A percentile compares a stretch with the other conserved stretches of the same genome.
These are phyloP conservation scores for Drosophila monieri DNA, from an alignment of 2,888 invertebrate species.

Conservation along the genomic window DNA sequence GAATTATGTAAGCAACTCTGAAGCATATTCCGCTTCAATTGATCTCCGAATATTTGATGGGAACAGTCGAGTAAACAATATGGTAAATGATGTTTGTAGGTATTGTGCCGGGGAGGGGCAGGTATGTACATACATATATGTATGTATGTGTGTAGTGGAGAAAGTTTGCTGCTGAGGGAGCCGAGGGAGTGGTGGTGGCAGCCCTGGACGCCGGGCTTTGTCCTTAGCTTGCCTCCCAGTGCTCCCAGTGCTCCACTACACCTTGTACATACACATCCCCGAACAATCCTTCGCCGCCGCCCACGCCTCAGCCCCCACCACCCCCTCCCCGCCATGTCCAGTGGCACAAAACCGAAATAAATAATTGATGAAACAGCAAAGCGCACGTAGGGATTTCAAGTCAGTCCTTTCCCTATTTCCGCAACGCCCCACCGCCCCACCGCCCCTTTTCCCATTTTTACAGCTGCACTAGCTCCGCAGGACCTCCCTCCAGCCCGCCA, in stretches of 20 bases:
- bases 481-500: neutral
- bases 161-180: constrained; percentile 8
- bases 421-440: neutral
- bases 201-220: constrained; percentile 24
- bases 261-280: neutral
- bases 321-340: constrained; percentile 51
- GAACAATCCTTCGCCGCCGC: constrained; percentile 5
- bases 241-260: constrained; percentile 17
- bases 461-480: neutral
- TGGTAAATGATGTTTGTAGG: constrained; percentile 34
- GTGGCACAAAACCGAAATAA: constrained; percentile 78
- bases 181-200: constrained; percentile 8
- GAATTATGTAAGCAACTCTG: constrained; percentile 26
- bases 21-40: constrained; percentile 37
- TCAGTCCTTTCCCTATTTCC: neutral
- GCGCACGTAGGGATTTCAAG: constrained; percentile 76
- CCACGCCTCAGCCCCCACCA: too few relatives aligned
- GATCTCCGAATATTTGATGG: constrained; percentile 43
- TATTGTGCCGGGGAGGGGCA: neutral
- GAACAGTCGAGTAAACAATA: constrained; percentile 44
- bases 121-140: too few relatives aligned
- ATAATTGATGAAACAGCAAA: constrained; percentile 81
- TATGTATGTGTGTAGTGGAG: neutral
- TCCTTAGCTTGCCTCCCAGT: constrained; percentile 27
- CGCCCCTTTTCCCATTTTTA: too few relatives aligned